Evolutionary conservation across 64 coral and sea anemone genomes (phyloP).

Genomic region (Montipora cactus): DNA sequence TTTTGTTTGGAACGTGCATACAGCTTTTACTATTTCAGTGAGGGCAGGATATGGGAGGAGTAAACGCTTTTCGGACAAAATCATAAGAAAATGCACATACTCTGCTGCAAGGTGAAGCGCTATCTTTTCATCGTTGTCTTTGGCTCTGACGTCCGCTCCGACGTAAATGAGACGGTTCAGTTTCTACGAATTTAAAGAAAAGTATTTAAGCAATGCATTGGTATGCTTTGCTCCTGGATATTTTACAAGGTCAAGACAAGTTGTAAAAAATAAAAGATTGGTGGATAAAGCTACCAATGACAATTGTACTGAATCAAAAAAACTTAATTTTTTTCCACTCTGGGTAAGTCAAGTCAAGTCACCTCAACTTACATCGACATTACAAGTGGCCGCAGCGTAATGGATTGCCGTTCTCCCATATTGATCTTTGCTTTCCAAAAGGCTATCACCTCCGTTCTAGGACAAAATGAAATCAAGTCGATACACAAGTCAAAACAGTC

Average conservation of each 20-base stretch:
- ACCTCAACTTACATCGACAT: conserved; percentile 23
- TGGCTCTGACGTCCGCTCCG: conserved; percentile 40
- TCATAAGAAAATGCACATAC: background rate
- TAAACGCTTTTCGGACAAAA: background rate
- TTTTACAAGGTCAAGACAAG: no score
- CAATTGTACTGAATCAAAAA: no score
- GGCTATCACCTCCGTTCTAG: conserved; percentile 43
- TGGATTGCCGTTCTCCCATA: conserved; percentile 68
- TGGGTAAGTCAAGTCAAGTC: background rate
- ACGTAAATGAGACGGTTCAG: conserved; percentile 31
- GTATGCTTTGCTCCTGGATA: background rate
- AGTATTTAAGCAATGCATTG: background rate
- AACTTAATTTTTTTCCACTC: no score
- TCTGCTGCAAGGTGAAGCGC: conserved; percentile 58
- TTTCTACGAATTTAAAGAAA: background rate
- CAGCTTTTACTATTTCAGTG: no score
- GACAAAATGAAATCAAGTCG: background rate
- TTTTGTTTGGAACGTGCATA: no score
- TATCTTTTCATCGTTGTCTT: conserved; percentile 57
- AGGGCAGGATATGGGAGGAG: no score
- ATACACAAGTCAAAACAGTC: background rate
- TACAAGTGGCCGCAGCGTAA: conserved; percentile 34
- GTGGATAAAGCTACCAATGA: background rate
- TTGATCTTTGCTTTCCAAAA: conserved; percentile 49
- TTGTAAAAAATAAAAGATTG: background rate